Conservation (phyloP, 30 jellyfish, hydroid and myxozoan species). For the Pelagia noctiluca region DNA sequence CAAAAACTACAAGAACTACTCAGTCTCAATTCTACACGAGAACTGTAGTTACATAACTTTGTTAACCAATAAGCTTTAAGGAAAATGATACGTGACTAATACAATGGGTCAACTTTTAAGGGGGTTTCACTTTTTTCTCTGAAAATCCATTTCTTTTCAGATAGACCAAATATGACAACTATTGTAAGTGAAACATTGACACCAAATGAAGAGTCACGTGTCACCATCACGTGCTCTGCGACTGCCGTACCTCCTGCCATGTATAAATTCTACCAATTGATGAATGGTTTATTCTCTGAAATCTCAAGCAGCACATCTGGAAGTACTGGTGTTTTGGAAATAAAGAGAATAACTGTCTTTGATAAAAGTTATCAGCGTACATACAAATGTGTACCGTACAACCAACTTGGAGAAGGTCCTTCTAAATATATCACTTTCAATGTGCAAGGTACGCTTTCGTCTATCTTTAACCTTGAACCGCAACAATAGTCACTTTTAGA, state of each 20-base stretch:
- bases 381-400: constrained; percentile 63
- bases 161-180: constrained; percentile 22
- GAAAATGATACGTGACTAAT: too few species aligned
- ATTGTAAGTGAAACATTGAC: constrained; percentile 6
- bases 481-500: too few species aligned
- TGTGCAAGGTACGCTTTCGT: constrained; percentile 63
- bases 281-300: neutral
- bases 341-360: constrained; percentile 17
- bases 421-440: constrained; percentile 9
- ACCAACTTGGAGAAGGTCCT: constrained; percentile 52
- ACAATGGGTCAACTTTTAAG: neutral
- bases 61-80: too few species aligned
- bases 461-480: too few species aligned
- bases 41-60: neutral
- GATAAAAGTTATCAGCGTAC: constrained; percentile 20
- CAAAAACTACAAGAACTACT: neutral
- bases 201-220: constrained; percentile 12
- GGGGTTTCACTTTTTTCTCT: neutral
- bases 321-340: constrained; percentile 19
- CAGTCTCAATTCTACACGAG: neutral
- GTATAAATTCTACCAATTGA: constrained; percentile 25
- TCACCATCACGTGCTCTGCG: constrained; percentile 31
- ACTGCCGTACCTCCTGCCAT: constrained; percentile 33
- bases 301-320: constrained; percentile 16
- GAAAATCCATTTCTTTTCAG: neutral